These are phyloP conservation scores for Coccyzus lansbergi DNA, from an alignment of 2,797 vertebrate species.

Conservation along the genomic window DNA sequence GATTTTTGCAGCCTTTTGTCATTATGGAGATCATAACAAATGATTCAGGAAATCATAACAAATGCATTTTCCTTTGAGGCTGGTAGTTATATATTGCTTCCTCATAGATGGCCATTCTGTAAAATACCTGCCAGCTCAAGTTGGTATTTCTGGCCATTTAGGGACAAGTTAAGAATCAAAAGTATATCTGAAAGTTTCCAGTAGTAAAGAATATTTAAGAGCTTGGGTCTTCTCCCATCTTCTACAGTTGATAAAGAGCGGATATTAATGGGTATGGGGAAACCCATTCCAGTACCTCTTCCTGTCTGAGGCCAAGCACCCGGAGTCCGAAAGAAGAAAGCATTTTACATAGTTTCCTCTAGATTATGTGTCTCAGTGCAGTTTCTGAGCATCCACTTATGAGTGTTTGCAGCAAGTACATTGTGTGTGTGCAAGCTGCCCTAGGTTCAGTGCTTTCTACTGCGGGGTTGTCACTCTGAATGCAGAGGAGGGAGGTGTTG, in stretches of 20 bases:
- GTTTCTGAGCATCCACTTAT: neutral
- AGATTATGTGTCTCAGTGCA: neutral
- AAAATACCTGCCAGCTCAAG: neutral
- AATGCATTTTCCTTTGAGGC: neutral
- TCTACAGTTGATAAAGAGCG: neutral
- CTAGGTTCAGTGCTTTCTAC: neutral
- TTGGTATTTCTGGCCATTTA: neutral
- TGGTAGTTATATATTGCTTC: neutral
- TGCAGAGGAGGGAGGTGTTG: neutral
- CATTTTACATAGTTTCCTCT: neutral
- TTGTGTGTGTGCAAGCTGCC: neutral
- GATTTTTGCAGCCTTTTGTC: neutral
- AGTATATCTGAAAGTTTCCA: neutral
- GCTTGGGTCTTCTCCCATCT: neutral
- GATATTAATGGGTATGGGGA: neutral
- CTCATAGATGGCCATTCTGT: neutral
- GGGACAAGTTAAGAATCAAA: neutral
- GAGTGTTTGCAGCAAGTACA: neutral
- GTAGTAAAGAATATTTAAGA: neutral
- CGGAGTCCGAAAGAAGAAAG: neutral
- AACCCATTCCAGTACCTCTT: neutral
- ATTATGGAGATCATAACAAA: neutral
- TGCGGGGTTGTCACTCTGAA: neutral
- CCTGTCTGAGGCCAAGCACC: neutral
- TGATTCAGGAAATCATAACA: neutral